Conservation (phyloP, 1,140 invertebrate genomes). For the Colletes latitarsis region DNA sequence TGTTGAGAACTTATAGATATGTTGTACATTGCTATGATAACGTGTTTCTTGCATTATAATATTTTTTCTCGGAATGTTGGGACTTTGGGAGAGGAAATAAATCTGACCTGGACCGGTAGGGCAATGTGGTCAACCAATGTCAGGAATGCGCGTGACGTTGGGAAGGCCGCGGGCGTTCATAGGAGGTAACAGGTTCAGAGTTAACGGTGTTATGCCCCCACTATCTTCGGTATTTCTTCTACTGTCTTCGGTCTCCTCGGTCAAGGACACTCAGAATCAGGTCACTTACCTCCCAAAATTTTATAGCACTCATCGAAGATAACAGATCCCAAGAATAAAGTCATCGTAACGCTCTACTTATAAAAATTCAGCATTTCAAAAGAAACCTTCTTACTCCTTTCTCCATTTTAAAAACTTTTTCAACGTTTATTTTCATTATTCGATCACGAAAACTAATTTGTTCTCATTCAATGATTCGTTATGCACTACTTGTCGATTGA, state of each 20-base stretch:
- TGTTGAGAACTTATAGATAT: no score
- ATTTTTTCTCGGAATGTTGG: background rate
- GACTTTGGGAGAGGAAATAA: background rate
- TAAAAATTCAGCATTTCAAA: background rate
- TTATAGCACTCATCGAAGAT: background rate
- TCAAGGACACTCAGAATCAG: constrained; percentile 65
- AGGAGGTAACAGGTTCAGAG: constrained; percentile 66
- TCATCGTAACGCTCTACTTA: background rate
- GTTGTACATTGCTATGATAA: no score
- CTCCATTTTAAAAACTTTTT: no score
- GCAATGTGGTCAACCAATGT: constrained; percentile 17
- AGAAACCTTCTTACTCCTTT: background rate
- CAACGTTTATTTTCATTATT: background rate
- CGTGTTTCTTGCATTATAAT: no score
- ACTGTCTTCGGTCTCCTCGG: constrained; percentile 57
- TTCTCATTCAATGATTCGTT: background rate
- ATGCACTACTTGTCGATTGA: no score
- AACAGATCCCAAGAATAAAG: background rate
- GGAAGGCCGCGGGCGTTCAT: constrained; percentile 57
- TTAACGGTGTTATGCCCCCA: constrained; percentile 66
- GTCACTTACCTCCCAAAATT: constrained; percentile 56
- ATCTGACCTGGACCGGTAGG: constrained; percentile 21
- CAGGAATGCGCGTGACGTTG: constrained; percentile 58
- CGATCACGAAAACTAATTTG: background rate
- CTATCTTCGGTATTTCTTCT: constrained; percentile 49